Evolutionary conservation across 2,113 vertebrate species (phyloP).

Genomic region (Tringa solitaria): DNA sequence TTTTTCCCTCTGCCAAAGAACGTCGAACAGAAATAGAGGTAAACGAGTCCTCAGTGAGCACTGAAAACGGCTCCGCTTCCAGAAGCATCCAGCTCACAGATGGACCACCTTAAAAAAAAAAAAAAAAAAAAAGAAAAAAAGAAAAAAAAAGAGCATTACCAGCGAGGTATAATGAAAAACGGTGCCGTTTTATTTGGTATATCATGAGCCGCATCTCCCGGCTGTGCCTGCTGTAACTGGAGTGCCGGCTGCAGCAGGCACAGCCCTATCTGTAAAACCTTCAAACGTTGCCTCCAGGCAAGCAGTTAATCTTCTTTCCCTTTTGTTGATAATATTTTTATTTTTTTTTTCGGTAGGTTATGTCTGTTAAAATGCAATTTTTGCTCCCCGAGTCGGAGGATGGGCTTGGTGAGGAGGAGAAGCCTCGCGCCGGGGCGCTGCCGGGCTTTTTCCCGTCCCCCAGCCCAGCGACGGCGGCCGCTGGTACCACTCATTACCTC

Average conservation of each 20-base stretch:
- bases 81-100: background rate
- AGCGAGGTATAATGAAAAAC: background rate
- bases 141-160: background rate
- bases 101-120: background rate
- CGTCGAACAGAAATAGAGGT: background rate
- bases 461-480: accelerated
- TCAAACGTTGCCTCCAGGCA: background rate
- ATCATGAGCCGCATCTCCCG: background rate
- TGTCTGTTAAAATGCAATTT: background rate
- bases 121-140: no score
- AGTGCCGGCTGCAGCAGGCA: background rate
- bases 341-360: background rate
- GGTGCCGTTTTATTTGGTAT: background rate
- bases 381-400: background rate
- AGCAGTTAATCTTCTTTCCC: background rate
- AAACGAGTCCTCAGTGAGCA: background rate
- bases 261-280: background rate
- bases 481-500: accelerated
- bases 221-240: background rate
- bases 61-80: background rate
- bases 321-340: background rate
- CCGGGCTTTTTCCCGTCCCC: background rate
- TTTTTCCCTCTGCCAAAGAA: background rate
- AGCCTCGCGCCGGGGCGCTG: accelerated
- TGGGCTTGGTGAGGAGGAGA: background rate